Evolutionary conservation across 2,888 invertebrate species (phyloP), one percentile per base, ranked within the genome.

Genomic region (Brachylomia viminalis): DNA sequence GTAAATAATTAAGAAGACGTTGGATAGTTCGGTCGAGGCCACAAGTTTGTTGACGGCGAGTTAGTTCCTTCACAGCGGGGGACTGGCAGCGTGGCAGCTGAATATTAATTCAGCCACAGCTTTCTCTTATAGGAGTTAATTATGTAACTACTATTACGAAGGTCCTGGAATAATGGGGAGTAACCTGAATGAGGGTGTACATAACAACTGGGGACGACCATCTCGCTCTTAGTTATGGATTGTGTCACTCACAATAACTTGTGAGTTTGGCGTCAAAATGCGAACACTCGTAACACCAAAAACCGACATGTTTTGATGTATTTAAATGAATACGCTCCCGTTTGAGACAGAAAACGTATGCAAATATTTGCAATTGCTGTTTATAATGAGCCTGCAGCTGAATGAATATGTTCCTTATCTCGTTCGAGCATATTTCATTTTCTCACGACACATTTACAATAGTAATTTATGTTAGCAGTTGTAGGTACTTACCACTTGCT

Each of bases 31-130:
- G 30, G 64, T 47, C 54, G 72, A 59, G 61, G 69, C 84, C 54
- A 56, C 72, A 84, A 85, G 66, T 86, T 85, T 84, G 75, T 84
- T 86, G 77, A 80, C 67, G 80, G 64, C 38, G 61, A 87, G 75
- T 85, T 79, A 69, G 80, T 54, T 70, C n/a, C 58, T 52, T 64
- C 75, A 62, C 72, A 73, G 77, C 66, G 52, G 52, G 67, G 65
- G 54, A 73, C 79, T 75, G 72, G 61, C 69, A 65, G 68, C 68
- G 77, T 75, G 72, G 61, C 69, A 65, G 68, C 68, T 65, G 71
- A 75, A 80, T 82, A 85, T 78, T 85, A 86, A 77, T 72, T 69
- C 71, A 66, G 65, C 84, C 75, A 75, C 69, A 77, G 71, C 73
- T 72, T 82, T 87, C 72, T 72, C 71, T 79, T 78, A 27, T 75